Percentiles rank a stretch among this genome's conserved stretches.
These are phyloP conservation scores for Metopia argyrocephala DNA, from an alignment of 2,888 invertebrate genomes.

Conservation along the genomic window DNA sequence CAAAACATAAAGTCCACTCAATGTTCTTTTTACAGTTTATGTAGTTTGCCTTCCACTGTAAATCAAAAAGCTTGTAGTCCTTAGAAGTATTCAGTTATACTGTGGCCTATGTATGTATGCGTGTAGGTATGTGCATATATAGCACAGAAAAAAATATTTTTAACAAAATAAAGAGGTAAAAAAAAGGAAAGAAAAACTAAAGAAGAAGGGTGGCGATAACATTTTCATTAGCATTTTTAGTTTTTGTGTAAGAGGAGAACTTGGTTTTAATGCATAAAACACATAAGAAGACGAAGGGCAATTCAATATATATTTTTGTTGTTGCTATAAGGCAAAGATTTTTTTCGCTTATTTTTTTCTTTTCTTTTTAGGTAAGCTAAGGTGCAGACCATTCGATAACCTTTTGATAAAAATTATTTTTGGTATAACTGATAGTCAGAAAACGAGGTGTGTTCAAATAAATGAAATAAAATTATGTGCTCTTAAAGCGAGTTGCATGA, in stretches of 20 bases:
- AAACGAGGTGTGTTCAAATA: not conserved
- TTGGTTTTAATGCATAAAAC: not conserved
- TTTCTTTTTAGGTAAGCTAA: not conserved
- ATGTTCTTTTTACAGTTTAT: no score
- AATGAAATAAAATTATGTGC: no score
- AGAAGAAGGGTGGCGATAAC: not conserved
- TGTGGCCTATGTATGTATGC: no score
- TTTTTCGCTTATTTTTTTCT: not conserved
- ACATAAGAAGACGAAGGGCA: not conserved
- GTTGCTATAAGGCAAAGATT: not conserved
- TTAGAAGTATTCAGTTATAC: no score
- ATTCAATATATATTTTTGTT: constrained; percentile 17
- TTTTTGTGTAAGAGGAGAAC: not conserved
- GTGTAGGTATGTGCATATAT: no score
- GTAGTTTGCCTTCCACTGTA: no score
- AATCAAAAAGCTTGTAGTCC: no score
- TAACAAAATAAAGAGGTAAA: constrained; percentile 11
- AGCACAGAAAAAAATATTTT: no score
- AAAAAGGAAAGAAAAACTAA: not conserved
- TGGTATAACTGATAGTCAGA: not conserved
- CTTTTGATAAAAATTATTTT: constrained; percentile 15
- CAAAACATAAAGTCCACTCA: no score
- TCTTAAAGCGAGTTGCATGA: no score
- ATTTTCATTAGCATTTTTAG: constrained; percentile 36
- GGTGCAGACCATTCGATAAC: constrained; percentile 33